Percentiles rank a stretch among this genome's conserved stretches.
These are phyloP conservation scores for Littorina saxatilis DNA, from an alignment of 1,140 invertebrate species.

Conservation along the genomic window DNA sequence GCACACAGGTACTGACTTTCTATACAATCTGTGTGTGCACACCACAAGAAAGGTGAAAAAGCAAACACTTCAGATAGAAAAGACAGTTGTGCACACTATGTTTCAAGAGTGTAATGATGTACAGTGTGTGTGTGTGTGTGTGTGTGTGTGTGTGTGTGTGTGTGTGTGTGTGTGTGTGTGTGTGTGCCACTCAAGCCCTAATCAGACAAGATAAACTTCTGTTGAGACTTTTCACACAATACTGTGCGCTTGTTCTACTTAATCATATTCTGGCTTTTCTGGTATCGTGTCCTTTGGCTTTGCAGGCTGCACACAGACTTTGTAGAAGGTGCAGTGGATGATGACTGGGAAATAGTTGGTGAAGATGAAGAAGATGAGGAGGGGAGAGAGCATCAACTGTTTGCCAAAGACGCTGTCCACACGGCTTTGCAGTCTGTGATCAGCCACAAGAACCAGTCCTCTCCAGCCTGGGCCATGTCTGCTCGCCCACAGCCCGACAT, in stretches of 20 bases:
- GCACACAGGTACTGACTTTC: slow-evolving; percentile 84
- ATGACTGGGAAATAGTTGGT: slow-evolving; percentile 46
- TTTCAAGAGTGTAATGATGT: no score
- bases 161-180: not conserved
- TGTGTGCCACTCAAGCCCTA: no score
- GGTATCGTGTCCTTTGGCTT: no score
- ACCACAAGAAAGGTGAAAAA: no score
- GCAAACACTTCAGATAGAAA: no score
- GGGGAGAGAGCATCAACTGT: slow-evolving; percentile 74
- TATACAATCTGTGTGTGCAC: not conserved
- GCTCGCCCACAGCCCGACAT: slow-evolving; percentile 88
- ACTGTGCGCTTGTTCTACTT: no score
- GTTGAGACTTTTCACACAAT: no score
- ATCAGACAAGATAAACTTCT: no score
- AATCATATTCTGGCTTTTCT: no score
- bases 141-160: not conserved
- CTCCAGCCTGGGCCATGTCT: not conserved
- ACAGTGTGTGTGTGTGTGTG: no score
- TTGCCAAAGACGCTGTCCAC: slow-evolving; percentile 80
- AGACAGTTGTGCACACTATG: no score
- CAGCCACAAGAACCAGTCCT: slow-evolving; percentile 3
- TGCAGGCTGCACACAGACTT: slow-evolving; percentile 90
- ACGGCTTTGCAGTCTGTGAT: slow-evolving; percentile 80
- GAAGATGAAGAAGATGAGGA: slow-evolving; percentile 32
- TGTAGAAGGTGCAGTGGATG: slow-evolving; percentile 85